Percentiles rank a stretch among this genome's conserved stretches.
Evolutionary conservation across 2,888 invertebrate genomes (phyloP).

Genomic region (Leptopilina syphax): DNA sequence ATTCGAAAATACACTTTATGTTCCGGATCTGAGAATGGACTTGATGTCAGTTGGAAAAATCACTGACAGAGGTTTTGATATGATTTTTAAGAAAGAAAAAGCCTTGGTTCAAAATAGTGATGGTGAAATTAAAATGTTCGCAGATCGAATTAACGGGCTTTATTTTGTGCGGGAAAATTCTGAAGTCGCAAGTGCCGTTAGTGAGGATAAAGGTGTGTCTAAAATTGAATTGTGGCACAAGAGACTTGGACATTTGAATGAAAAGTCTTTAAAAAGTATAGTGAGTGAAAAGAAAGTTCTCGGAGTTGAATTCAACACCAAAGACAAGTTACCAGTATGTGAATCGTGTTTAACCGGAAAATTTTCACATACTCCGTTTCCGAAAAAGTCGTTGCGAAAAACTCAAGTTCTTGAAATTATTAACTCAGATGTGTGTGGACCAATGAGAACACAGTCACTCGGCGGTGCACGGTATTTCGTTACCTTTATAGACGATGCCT

Average conservation of each 20-base stretch:
- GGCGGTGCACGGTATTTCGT: slow-evolving; percentile 56
- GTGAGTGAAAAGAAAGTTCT: neutral
- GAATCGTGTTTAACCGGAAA: slow-evolving; percentile 31
- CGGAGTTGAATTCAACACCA: neutral
- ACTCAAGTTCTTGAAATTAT: neutral
- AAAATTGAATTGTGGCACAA: slow-evolving; percentile 13
- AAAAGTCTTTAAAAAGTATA: neutral
- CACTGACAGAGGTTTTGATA: slow-evolving; percentile 38
- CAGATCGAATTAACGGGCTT: slow-evolving; percentile 42
- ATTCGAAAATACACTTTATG: slow-evolving; percentile 40
- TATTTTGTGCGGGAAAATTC: slow-evolving; percentile 37
- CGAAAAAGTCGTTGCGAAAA: neutral
- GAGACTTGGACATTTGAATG: slow-evolving; percentile 1
- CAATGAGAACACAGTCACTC: slow-evolving; percentile 54
- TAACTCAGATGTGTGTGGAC: neutral
- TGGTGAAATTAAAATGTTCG: slow-evolving; percentile 42
- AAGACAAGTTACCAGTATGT: neutral
- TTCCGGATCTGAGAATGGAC: slow-evolving; percentile 46
- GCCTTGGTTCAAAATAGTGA: slow-evolving; percentile 38
- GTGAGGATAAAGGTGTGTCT: slow-evolving; percentile 16
- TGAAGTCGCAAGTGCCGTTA: neutral
- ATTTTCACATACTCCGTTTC: slow-evolving; percentile 37
- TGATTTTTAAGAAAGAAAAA: slow-evolving; percentile 32
- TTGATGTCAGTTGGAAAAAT: slow-evolving; percentile 45
- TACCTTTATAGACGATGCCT: slow-evolving; percentile 60